Conservation (phyloP, 2,888 invertebrate species). For the Ametastegia equiseti region DNA sequence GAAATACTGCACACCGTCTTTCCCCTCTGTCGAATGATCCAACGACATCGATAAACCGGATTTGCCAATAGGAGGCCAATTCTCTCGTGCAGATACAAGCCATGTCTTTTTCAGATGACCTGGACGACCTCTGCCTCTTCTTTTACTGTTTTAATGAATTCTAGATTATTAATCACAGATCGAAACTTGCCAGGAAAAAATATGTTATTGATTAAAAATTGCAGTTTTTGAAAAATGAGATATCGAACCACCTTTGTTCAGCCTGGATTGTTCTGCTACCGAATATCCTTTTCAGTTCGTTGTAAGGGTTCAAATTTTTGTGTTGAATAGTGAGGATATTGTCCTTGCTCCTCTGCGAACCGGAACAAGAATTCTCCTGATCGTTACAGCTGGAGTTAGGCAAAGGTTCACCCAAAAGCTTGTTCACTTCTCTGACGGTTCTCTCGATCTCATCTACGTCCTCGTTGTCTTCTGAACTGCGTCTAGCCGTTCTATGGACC, state of each 20-base stretch:
- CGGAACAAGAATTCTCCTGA: constrained; percentile 52
- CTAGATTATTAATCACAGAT: constrained; percentile 25
- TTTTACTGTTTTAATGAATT: constrained; percentile 75
- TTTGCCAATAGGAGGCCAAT: constrained; percentile 85
- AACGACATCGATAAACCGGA: constrained; percentile 86
- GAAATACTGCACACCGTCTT: constrained; percentile 81
- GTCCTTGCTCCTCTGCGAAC: constrained; percentile 67
- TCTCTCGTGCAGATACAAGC: constrained; percentile 84
- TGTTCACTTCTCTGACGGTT: constrained; percentile 83
- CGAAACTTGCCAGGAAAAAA: too few species aligned
- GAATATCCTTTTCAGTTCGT: constrained; percentile 89
- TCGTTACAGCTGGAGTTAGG: constrained; percentile 67
- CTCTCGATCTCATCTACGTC: constrained; percentile 83
- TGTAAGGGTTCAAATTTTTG: constrained; percentile 87
- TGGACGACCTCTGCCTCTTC: constrained; percentile 78
- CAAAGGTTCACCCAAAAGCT: constrained; percentile 80
- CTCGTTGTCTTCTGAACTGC: constrained; percentile 56
- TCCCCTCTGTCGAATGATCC: constrained; percentile 74
- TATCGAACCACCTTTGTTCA: constrained; percentile 76
- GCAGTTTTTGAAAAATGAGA: background rate
- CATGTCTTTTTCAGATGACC: constrained; percentile 82
- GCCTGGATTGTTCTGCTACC: constrained; percentile 87
- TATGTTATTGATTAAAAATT: background rate
- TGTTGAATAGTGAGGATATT: constrained; percentile 82
- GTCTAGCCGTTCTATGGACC: constrained; percentile 40